phyloP scores from a whole-genome alignment of 37 sponge, comb jelly and placozoan genomes.

The Ianthella basta region DNA sequence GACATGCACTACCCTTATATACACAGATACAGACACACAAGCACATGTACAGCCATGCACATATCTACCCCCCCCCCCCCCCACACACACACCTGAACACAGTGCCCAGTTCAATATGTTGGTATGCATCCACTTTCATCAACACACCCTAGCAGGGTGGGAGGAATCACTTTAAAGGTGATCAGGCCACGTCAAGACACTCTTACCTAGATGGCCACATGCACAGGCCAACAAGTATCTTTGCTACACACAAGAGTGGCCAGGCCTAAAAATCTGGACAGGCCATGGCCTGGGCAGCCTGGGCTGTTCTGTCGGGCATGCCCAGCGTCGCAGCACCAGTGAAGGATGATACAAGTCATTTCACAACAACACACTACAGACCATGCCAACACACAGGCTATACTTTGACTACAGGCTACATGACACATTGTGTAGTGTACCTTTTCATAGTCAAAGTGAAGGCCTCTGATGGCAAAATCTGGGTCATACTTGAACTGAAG shows the following conservation, averaged over 20 bases:
- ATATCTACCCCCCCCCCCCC: too few species aligned
- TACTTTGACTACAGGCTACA: too few species aligned
- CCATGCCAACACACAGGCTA: neutral
- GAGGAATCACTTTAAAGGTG: neutral
- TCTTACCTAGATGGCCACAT: too few species aligned
- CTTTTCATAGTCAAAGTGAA: conserved; percentile 82
- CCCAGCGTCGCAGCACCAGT: too few species aligned
- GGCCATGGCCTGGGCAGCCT: too few species aligned
- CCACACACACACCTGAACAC: conserved; percentile 70
- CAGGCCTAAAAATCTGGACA: too few species aligned
- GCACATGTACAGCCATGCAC: too few species aligned
- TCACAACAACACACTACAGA: neutral
- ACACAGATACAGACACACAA: too few species aligned
- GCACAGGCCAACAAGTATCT: neutral
- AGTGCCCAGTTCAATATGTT: conserved; percentile 80
- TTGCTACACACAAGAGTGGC: too few species aligned
- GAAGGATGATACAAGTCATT: conserved; percentile 12
- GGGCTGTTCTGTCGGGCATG: too few species aligned
- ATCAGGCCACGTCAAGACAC: too few species aligned
- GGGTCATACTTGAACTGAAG: conserved; percentile 75
- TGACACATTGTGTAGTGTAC: neutral
- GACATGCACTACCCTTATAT: too few species aligned
- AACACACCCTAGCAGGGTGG: conserved; percentile 51
- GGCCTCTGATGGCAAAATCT: conserved; percentile 87
- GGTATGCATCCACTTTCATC: conserved; percentile 91